These are phyloP conservation scores for Indicator indicator DNA, from an alignment of 2,113 vertebrate genomes.

Conservation along the genomic window DNA sequence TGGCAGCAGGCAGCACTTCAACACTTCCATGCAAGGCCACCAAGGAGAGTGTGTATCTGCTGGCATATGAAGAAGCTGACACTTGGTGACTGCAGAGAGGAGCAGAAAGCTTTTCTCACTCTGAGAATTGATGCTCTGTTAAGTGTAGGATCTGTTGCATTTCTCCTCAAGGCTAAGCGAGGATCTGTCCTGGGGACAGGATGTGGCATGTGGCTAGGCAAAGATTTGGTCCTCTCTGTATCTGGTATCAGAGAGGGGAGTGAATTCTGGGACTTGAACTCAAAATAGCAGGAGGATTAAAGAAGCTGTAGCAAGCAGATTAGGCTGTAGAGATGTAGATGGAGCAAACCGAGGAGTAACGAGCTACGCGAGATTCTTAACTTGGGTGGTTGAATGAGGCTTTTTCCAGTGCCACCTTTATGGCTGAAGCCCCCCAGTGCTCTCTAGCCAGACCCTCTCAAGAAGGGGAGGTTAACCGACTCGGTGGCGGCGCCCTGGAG, in stretches of 20 bases:
- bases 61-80: not conserved
- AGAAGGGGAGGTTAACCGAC: not conserved
- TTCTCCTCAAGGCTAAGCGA: conserved; percentile 20
- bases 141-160: not conserved
- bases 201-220: not conserved
- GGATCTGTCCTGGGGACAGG: not conserved
- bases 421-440: not conserved
- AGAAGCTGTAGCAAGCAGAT: not conserved
- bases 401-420: not conserved
- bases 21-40: not conserved
- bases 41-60: not conserved
- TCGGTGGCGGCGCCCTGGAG: not conserved
- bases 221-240: not conserved
- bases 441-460: not conserved
- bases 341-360: not conserved
- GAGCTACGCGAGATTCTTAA: not conserved
- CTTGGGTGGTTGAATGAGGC: not conserved
- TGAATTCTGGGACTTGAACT: not conserved
- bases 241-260: not conserved
- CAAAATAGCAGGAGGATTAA: not conserved
- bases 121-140: not conserved
- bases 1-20: not conserved
- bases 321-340: conserved; percentile 13
- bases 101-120: not conserved
- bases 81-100: not conserved